Conservation (phyloP, 1,140 invertebrate species). For the Tribolium castaneum region DNA sequence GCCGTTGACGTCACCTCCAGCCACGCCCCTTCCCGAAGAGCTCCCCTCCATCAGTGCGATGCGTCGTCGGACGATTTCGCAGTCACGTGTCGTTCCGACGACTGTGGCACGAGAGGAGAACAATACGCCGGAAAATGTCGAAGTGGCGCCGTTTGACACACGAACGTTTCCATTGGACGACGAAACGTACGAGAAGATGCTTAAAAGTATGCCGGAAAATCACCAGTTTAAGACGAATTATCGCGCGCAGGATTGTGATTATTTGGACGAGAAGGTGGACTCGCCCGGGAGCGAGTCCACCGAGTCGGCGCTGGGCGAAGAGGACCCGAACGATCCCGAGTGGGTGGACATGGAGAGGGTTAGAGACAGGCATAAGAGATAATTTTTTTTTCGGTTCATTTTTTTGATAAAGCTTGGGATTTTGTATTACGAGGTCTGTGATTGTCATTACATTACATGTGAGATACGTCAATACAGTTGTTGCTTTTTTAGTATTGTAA, state of each 20-base stretch:
- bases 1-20: conserved; percentile 70
- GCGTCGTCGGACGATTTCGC: conserved; percentile 67
- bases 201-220: conserved; percentile 74
- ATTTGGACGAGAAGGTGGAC: conserved; percentile 49
- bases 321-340: conserved; percentile 85
- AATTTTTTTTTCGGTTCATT: conserved; percentile 38
- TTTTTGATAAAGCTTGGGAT: conserved; percentile 52
- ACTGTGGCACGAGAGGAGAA: conserved; percentile 60
- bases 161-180: conserved; percentile 81
- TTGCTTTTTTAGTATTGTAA: conserved; percentile 58
- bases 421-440: conserved; percentile 60
- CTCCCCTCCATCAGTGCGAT: conserved; percentile 62
- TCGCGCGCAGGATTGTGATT: conserved; percentile 54
- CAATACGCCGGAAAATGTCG: conserved; percentile 57
- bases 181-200: conserved; percentile 76
- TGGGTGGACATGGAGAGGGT: conserved; percentile 69
- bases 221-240: conserved; percentile 65
- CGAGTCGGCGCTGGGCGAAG: conserved; percentile 72
- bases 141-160: conserved; percentile 76
- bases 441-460: conserved; percentile 56
- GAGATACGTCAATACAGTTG: conserved; percentile 58
- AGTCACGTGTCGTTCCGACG: conserved; percentile 58
- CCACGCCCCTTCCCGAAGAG: conserved; percentile 66
- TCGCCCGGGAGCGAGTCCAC: conserved; percentile 68
- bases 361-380: conserved; percentile 57